Evolutionary conservation across 2,113 vertebrate genomes (phyloP).

Genomic region (Rhombomys opimus): DNA sequence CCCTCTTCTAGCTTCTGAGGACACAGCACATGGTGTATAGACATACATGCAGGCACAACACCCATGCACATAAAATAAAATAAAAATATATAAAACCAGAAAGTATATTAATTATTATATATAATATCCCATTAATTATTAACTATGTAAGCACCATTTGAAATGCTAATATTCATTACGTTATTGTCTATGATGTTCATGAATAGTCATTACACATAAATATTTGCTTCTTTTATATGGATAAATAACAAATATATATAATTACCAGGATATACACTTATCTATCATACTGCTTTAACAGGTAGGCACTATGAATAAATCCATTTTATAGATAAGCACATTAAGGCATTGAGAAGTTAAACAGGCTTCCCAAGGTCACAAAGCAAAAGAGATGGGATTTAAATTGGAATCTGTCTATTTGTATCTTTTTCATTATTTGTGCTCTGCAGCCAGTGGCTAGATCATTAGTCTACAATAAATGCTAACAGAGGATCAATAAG

Average conservation of each 20-base stretch:
- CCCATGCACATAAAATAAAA: not conserved
- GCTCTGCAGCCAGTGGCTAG: not conserved
- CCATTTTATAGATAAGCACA: constrained; percentile 41
- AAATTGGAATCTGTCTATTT: not conserved
- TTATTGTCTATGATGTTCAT: not conserved
- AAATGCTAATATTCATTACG: not conserved
- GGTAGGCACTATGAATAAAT: not conserved
- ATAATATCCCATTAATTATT: not conserved
- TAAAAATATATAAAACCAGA: not conserved
- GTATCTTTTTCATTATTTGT: not conserved
- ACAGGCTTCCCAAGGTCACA: not conserved
- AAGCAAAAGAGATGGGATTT: not conserved
- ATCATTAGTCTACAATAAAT: not conserved
- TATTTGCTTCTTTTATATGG: not conserved
- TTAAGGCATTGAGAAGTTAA: constrained; percentile 10
- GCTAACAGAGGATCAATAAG: not conserved
- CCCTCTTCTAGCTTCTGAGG: not conserved
- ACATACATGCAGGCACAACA: not conserved
- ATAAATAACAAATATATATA: not conserved
- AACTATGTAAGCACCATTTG: not conserved
- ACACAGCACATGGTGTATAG: not conserved
- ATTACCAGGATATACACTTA: not conserved
- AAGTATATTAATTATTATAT: not conserved
- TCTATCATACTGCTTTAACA: not conserved
- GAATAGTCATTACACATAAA: constrained; percentile 6